Evolutionary conservation across 2,113 vertebrate genomes (phyloP).

Genomic region (Bolborhynchus lineola): DNA sequence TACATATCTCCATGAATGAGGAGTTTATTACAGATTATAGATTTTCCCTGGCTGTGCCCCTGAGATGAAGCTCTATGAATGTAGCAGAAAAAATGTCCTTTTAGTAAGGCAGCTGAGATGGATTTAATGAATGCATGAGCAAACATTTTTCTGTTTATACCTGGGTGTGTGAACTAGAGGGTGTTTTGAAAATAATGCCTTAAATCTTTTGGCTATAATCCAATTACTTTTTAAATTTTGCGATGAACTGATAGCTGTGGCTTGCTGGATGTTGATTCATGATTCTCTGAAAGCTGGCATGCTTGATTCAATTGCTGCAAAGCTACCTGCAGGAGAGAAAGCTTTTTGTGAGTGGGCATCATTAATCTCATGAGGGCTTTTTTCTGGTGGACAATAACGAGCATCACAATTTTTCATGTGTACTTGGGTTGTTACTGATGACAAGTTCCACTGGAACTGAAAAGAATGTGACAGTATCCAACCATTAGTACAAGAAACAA

Average conservation of each 20-base stretch:
- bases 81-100: background rate
- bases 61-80: background rate
- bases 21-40: background rate
- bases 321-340: background rate
- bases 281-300: background rate
- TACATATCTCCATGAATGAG: background rate
- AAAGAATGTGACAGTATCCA: background rate
- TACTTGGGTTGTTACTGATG: background rate
- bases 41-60: background rate
- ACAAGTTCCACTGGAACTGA: background rate
- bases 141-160: background rate
- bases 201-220: background rate
- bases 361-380: accelerated
- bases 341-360: background rate
- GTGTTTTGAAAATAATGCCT: background rate
- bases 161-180: background rate
- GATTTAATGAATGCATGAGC: background rate
- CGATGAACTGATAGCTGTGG: background rate
- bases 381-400: background rate
- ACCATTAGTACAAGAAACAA: background rate
- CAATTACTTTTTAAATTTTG: background rate
- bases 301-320: background rate
- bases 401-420: background rate
- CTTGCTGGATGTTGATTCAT: background rate
- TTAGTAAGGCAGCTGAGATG: background rate